phyloP scores from a whole-genome alignment of 2,888 invertebrate genomes.

The Himalopsyche kuldschensis region DNA sequence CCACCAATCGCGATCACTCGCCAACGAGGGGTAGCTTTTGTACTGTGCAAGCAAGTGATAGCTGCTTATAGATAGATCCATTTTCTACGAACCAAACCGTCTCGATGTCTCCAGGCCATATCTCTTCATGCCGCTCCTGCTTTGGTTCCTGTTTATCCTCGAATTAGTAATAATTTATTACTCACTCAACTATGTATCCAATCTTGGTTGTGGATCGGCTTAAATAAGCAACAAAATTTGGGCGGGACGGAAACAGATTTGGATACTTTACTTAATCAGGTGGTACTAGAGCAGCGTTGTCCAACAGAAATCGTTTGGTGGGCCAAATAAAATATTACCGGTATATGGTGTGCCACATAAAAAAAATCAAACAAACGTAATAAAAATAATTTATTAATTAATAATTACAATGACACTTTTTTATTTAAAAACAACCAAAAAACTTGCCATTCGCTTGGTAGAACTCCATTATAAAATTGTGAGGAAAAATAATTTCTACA shows the following conservation, averaged over 20 bases:
- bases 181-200: slow-evolving; percentile 11
- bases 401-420: no score
- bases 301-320: no score
- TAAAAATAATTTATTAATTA: no score
- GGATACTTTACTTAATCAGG: not conserved
- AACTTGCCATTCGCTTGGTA: no score
- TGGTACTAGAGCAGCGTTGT: no score
- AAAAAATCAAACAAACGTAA: no score
- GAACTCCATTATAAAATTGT: no score
- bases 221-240: slow-evolving; percentile 4
- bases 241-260: not conserved
- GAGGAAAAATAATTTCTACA: no score
- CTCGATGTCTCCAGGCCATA: slow-evolving; percentile 26
- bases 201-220: slow-evolving; percentile 20
- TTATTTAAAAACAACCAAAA: no score
- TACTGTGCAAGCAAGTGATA: not conserved
- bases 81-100: slow-evolving; percentile 10
- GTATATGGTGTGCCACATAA: no score
- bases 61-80: not conserved
- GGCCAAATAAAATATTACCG: no score
- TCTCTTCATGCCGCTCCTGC: slow-evolving; percentile 16
- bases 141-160: slow-evolving; percentile 24
- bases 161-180: slow-evolving; percentile 36
- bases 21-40: not conserved
- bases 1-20: not conserved